Evolutionary conservation across 2,113 vertebrate species (phyloP).

Genomic region (Meleagris gallopavo): DNA sequence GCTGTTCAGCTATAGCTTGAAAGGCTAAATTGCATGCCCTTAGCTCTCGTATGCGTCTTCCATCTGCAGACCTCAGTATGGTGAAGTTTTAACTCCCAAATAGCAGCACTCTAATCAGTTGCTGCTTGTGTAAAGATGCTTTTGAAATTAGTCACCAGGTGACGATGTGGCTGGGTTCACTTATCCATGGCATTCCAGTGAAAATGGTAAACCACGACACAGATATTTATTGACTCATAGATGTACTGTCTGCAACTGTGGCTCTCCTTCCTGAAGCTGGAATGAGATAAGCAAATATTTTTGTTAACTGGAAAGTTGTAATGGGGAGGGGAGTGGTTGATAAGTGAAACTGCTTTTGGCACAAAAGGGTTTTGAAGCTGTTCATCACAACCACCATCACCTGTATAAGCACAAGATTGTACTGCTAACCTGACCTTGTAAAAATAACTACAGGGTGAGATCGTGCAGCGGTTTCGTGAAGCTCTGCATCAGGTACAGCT

Average conservation of each 20-base stretch:
- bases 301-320: background rate
- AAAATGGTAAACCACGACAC: conserved; percentile 38
- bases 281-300: conserved; percentile 8
- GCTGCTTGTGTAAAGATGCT: conserved; percentile 33
- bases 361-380: background rate
- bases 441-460: background rate
- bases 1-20: background rate
- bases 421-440: background rate
- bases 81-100: conserved; percentile 37
- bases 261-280: background rate
- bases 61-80: background rate
- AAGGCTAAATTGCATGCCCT: conserved; percentile 7
- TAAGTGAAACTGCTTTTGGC: background rate
- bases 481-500: background rate
- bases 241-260: background rate
- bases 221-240: background rate
- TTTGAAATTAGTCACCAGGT: conserved; percentile 59
- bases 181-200: conserved; percentile 12
- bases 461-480: fast-evolving
- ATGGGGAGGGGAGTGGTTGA: background rate
- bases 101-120: conserved; percentile 56
- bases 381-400: background rate
- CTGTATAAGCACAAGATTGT: background rate
- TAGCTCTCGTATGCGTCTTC: background rate
- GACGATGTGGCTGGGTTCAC: conserved; percentile 51